A percentile compares a stretch with the other conserved stretches of the same genome.
These are phyloP conservation scores for Polypterus bichir DNA, from an alignment of 2,113 vertebrate genomes.

Conservation along the genomic window DNA sequence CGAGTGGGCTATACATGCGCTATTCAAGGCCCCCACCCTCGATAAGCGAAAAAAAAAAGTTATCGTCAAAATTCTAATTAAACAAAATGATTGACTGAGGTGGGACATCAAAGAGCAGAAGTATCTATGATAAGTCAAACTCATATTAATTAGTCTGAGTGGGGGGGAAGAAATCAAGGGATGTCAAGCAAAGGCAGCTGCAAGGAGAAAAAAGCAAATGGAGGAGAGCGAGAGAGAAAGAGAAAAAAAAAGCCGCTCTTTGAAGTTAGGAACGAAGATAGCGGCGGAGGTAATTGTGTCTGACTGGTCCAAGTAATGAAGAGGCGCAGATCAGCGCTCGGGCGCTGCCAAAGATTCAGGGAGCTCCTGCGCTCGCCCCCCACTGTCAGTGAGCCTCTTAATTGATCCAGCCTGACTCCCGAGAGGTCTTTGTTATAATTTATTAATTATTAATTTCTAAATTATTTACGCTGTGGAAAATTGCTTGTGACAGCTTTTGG, in stretches of 20 bases:
- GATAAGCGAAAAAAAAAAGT: conserved; percentile 52
- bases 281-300: conserved; percentile 79
- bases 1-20: too few species aligned
- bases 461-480: conserved; percentile 88
- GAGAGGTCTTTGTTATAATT: conserved; percentile 88
- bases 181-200: conserved; percentile 20
- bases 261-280: conserved; percentile 74
- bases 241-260: conserved; percentile 66
- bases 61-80: conserved; percentile 77
- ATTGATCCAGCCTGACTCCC: conserved; percentile 84
- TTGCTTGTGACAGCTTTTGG: conserved; percentile 66
- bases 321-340: conserved; percentile 63
- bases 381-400: conserved; percentile 66
- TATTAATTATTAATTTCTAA: conserved; percentile 98
- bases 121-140: conserved; percentile 67
- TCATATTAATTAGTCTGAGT: conserved; percentile 74
- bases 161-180: conserved; percentile 56
- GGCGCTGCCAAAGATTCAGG: conserved; percentile 58
- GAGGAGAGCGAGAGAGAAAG: conserved; percentile 29
- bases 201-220: conserved; percentile 45
- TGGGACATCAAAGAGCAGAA: conserved; percentile 75
- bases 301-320: conserved; percentile 86
- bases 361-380: conserved; percentile 57
- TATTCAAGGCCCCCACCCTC: conserved; percentile 34
- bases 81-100: conserved; percentile 70